Conservation (phyloP, 2,797 vertebrate species). For the Squalus acanthias region DNA sequence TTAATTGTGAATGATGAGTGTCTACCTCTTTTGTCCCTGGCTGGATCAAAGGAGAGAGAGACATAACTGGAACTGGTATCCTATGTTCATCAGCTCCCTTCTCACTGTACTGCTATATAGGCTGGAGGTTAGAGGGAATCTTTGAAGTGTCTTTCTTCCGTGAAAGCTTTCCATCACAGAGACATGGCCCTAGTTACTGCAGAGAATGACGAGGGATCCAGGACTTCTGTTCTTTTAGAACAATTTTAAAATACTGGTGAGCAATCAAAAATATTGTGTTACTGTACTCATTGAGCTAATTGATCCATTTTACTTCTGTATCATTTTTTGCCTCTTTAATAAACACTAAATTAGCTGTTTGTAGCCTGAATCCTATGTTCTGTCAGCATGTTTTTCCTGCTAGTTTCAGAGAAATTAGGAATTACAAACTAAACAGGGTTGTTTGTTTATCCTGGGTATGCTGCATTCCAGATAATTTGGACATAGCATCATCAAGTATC, state of each 20-base stretch:
- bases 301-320: background rate
- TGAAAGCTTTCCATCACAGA: background rate
- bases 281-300: background rate
- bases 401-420: background rate
- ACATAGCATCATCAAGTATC: background rate
- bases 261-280: background rate
- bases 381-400: background rate
- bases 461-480: background rate
- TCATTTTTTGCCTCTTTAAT: background rate
- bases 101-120: background rate
- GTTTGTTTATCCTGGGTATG: background rate
- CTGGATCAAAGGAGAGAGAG: background rate
- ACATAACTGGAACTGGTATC: background rate
- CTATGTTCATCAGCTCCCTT: background rate
- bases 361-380: background rate
- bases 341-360: background rate
- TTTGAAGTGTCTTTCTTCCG: background rate
- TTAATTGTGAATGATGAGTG: background rate
- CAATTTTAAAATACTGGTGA: background rate
- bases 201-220: background rate
- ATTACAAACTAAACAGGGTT: background rate
- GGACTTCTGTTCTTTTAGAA: background rate
- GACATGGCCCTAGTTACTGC: background rate
- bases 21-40: background rate
- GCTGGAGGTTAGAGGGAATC: background rate